Percentiles rank a stretch among this genome's conserved stretches.
phyloP scores from a whole-genome alignment of 2,797 vertebrate genomes.

The Gymnodraco acuticeps region DNA sequence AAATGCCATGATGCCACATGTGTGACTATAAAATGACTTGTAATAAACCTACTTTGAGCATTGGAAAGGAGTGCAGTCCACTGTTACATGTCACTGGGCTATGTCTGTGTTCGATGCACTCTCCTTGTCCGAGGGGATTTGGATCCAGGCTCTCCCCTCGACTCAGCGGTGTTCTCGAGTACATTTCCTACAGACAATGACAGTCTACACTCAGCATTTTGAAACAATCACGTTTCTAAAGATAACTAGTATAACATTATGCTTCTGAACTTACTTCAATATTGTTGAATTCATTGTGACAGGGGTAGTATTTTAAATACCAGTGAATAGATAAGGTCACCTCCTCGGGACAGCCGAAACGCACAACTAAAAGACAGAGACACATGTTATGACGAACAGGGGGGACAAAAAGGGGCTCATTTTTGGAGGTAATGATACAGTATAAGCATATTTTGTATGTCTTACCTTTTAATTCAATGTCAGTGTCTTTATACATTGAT shows the following conservation, averaged over 20 bases:
- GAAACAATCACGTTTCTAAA: neutral
- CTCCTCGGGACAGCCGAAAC: slow-evolving; percentile 81
- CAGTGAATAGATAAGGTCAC: slow-evolving; percentile 85
- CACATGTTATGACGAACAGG: slow-evolving; percentile 4
- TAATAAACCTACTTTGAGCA: slow-evolving; percentile 82
- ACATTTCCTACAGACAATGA: slow-evolving; percentile 82
- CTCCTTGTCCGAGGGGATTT: slow-evolving; percentile 76
- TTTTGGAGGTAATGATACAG: neutral
- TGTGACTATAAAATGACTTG: neutral
- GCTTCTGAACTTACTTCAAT: slow-evolving; percentile 86
- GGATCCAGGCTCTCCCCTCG: slow-evolving; percentile 78
- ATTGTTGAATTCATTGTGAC: slow-evolving; percentile 88
- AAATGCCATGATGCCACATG: neutral
- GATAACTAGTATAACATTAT: neutral
- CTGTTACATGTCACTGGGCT: slow-evolving; percentile 76
- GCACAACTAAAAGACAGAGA: slow-evolving; percentile 79
- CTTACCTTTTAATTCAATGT: slow-evolving; percentile 89
- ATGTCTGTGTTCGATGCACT: slow-evolving; percentile 84
- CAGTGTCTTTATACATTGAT: slow-evolving; percentile 90
- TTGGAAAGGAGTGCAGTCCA: slow-evolving; percentile 77
- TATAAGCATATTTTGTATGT: neutral
- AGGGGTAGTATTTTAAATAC: slow-evolving; percentile 89
- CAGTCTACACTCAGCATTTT: slow-evolving; percentile 17
- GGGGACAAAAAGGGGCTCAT: neutral
- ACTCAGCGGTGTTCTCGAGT: slow-evolving; percentile 69